phyloP scores from a whole-genome alignment of 2,113 vertebrate genomes.

The Calidris pugnax region DNA sequence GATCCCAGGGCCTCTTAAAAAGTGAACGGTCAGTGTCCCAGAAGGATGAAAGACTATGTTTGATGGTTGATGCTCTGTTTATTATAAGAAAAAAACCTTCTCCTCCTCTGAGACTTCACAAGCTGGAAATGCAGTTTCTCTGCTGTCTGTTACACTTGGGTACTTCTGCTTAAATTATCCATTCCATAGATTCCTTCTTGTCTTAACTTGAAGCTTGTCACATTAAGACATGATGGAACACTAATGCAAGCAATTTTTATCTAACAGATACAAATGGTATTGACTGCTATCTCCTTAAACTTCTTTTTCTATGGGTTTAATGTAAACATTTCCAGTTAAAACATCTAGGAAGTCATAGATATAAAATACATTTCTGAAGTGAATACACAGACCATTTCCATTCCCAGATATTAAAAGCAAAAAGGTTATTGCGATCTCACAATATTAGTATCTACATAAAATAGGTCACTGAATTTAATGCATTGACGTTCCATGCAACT shows the following conservation, averaged over 20 bases:
- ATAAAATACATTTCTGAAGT: background rate
- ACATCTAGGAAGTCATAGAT: background rate
- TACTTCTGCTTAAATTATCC: slow-evolving; percentile 44
- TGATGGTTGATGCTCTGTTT: slow-evolving; percentile 10
- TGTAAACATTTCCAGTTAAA: slow-evolving; percentile 31
- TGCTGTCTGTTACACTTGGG: background rate
- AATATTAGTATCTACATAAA: background rate
- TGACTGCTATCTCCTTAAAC: background rate
- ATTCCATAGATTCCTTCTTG: slow-evolving; percentile 3
- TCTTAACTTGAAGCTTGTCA: slow-evolving; percentile 41
- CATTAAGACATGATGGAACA: slow-evolving; percentile 25
- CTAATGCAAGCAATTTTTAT: slow-evolving; percentile 27
- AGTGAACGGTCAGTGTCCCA: background rate
- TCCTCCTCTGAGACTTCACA: slow-evolving; percentile 12
- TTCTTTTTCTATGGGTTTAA: background rate
- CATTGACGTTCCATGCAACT: background rate
- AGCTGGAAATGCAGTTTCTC: slow-evolving; percentile 2
- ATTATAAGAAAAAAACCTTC: background rate
- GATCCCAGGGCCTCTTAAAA: background rate
- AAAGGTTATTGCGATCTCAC: background rate
- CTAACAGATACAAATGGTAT: slow-evolving; percentile 27
- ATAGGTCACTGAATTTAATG: background rate
- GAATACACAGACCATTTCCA: background rate
- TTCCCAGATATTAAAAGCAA: background rate
- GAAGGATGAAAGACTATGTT: background rate